Conservation (phyloP, 2,113 vertebrate genomes). For the Brienomyrus longianalis region DNA sequence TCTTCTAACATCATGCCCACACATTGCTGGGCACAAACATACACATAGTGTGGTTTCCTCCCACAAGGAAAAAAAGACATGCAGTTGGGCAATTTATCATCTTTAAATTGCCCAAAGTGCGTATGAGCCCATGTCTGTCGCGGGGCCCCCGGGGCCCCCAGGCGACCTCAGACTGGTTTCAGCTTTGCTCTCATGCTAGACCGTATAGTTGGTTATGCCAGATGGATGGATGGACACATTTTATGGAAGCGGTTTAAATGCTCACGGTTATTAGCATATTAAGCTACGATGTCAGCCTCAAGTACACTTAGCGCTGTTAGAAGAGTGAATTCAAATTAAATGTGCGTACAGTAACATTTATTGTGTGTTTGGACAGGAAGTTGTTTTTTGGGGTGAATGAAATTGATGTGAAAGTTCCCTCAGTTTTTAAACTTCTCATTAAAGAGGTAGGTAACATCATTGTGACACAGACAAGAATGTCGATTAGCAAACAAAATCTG, state of each 20-base stretch:
- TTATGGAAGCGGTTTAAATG: not conserved
- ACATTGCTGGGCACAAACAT: not conserved
- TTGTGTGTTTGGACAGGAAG: constrained; percentile 61
- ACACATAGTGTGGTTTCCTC: not conserved
- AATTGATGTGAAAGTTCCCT: constrained; percentile 99
- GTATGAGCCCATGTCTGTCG: not conserved
- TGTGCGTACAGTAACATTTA: not conserved
- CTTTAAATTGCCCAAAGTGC: not conserved
- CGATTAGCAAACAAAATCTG: not conserved
- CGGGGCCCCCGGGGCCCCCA: not conserved
- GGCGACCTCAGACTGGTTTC: not conserved
- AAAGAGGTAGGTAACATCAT: constrained; percentile 77
- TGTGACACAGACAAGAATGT: not conserved
- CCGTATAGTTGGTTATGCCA: not conserved
- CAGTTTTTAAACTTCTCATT: constrained; percentile 95
- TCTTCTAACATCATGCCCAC: not conserved
- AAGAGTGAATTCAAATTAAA: not conserved
- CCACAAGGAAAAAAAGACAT: not conserved
- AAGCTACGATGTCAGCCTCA: not conserved
- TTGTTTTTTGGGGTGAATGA: constrained; percentile 95
- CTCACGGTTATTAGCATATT: not conserved
- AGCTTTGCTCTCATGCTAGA: not conserved
- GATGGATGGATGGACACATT: not conserved
- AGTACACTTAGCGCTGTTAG: not conserved
- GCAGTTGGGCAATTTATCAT: not conserved